Evolutionary conservation across 92 coral and sea anemone genomes (phyloP), one percentile per base, ranked within the genome.

Genomic region (Zoanthus sansibaricus): DNA sequence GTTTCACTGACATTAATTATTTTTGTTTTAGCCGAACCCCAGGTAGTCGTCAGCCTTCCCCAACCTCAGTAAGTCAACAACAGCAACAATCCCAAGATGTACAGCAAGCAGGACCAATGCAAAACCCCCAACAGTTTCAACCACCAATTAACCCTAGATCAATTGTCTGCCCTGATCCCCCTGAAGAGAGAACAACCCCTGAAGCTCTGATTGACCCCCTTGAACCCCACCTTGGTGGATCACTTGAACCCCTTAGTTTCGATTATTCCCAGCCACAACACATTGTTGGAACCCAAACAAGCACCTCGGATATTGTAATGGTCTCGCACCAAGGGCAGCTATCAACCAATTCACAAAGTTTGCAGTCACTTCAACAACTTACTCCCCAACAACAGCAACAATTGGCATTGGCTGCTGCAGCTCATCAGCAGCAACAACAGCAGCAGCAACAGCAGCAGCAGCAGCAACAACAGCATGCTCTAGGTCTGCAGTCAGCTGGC

Each of bases 21-120:
- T 16, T 31, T 64, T 67, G 12, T 71, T 75, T 33, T 78, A 97
- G 99, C 75, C 99, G 99, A 15, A 97, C 99, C 17, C 99, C 99
- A 18, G 99, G 99, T 33, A 93, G 97, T 76, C 93, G 99, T 48
- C 97, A 97, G 74, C 94, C 99, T 0, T 97, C 99, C 46, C 99
- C 99, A 1, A 95, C 99, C 9, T 86, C 94, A 42, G 88, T 88
- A 54, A 61, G 52, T 58, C 85, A 80, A 25, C 85, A 80, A 45
- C 85, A 61, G 69, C 84, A 79, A n/a, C 84, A 77, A 44, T 78
- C 89, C 78, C 94, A 92, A 83, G 99, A 97, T 95, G 95, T 45
- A 0, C 77, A 78, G 21, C 98, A 93, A 71, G 67, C 92, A 72
- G 91, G 77, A 67, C 97, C 92, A 73, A 45, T 92, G 48, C 85